Evolutionary conservation across 2,113 vertebrate genomes (phyloP).

Genomic region (Cricetomys ansorgei): DNA sequence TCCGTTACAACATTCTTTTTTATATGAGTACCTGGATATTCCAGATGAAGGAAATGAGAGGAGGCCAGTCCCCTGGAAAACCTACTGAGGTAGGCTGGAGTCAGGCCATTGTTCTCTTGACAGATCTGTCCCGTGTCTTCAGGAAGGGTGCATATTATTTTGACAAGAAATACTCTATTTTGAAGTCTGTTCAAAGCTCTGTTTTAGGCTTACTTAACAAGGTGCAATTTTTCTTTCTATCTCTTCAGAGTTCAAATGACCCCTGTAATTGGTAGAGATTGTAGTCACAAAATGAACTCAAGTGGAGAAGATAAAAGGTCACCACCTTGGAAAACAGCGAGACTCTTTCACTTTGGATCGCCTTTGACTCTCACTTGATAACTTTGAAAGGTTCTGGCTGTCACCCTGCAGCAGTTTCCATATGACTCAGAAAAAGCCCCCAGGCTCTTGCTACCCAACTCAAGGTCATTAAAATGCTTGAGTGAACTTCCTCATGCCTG

Average conservation of each 20-base stretch:
- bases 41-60: neutral
- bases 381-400: conserved; percentile 7
- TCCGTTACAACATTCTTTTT: neutral
- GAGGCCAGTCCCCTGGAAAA: neutral
- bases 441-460: neutral
- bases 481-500: conserved; percentile 47
- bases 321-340: conserved; percentile 25
- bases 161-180: conserved; percentile 1
- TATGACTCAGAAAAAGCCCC: conserved; percentile 64
- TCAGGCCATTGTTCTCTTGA: neutral
- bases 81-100: neutral
- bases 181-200: conserved; percentile 51
- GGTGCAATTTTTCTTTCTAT: neutral
- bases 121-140: neutral
- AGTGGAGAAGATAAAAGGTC: conserved; percentile 37
- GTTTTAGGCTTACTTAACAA: neutral
- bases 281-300: conserved; percentile 25
- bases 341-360: neutral
- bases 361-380: conserved; percentile 9
- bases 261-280: neutral
- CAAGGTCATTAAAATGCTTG: conserved; percentile 65
- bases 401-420: neutral
- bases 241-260: conserved; percentile 17
- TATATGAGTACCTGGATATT: neutral
- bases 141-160: neutral